Evolutionary conservation across 2,797 vertebrate species (phyloP).

Genomic region (Danionella dracula): DNA sequence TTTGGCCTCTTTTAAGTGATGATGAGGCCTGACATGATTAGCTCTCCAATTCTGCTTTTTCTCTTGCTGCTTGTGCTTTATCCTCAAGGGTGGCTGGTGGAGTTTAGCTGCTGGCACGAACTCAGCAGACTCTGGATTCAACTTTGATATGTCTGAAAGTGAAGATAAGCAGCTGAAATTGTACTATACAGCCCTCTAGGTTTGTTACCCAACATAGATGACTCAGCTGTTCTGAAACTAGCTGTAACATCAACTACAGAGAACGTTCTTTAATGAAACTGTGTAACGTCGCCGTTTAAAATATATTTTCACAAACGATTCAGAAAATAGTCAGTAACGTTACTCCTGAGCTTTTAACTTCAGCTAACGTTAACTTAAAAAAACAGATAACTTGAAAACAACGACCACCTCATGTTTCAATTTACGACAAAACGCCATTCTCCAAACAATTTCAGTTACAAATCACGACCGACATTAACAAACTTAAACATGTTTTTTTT

Average conservation of each 20-base stretch:
- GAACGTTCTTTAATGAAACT: too few species aligned
- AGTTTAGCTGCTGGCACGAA: slow-evolving; percentile 65
- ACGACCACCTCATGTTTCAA: too few species aligned
- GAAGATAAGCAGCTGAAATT: neutral
- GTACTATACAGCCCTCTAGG: neutral
- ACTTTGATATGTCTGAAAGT: slow-evolving; percentile 56
- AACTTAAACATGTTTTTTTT: too few species aligned
- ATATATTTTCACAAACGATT: too few species aligned
- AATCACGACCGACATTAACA: too few species aligned
- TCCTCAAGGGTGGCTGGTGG: slow-evolving; percentile 63
- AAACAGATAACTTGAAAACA: too few species aligned
- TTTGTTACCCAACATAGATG: neutral
- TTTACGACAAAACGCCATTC: too few species aligned
- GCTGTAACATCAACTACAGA: neutral
- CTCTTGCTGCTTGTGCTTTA: slow-evolving; percentile 68
- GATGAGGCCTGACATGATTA: slow-evolving; percentile 55
- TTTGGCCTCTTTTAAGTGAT: slow-evolving; percentile 58
- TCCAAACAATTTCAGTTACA: too few species aligned
- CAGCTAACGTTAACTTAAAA: too few species aligned
- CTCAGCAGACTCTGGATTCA: slow-evolving; percentile 69
- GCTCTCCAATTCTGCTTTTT: slow-evolving; percentile 64
- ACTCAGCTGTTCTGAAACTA: slow-evolving; percentile 6
- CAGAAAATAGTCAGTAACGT: too few species aligned
- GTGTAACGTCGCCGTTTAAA: too few species aligned
- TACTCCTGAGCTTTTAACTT: too few species aligned